Evolutionary conservation across 2,797 vertebrate genomes (phyloP).

Genomic region (Psittacula echo): DNA sequence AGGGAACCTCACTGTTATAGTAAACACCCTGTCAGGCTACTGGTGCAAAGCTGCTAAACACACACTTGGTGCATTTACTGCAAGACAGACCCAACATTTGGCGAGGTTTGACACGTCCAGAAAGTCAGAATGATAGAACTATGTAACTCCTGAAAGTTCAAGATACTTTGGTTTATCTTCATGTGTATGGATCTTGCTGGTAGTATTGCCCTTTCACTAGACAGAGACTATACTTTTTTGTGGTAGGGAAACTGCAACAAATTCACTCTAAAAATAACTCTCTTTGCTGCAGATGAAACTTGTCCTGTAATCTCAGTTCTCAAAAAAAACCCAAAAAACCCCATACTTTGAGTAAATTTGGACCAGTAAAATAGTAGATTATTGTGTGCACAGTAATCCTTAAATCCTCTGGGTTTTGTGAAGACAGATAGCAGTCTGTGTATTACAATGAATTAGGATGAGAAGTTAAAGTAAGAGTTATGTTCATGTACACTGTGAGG

Average conservation of each 20-base stretch:
- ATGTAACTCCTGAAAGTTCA: not conserved
- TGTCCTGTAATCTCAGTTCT: not conserved
- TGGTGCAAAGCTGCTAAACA: not conserved
- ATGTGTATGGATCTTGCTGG: rapidly evolving
- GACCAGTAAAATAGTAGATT: not conserved
- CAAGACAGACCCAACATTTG: rapidly evolving
- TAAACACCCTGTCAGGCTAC: rapidly evolving
- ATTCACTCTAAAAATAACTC: not conserved
- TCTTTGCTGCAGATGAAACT: not conserved
- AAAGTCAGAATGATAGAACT: not conserved
- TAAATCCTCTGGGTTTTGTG: not conserved
- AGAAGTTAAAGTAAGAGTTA: not conserved
- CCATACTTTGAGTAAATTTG: not conserved
- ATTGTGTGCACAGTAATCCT: not conserved
- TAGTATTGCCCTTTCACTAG: not conserved
- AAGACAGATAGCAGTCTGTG: not conserved
- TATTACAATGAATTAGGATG: not conserved
- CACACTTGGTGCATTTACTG: not conserved
- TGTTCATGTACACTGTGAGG: not conserved
- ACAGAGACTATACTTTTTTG: not conserved
- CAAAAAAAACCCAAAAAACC: not conserved
- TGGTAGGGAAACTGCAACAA: not conserved
- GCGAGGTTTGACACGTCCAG: rapidly evolving
- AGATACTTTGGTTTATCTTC: not conserved
- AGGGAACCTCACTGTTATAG: not conserved